Base-by-base conservation (phyloP, 2,888 invertebrate species). In the Meliscaeva auricollis region DNA sequence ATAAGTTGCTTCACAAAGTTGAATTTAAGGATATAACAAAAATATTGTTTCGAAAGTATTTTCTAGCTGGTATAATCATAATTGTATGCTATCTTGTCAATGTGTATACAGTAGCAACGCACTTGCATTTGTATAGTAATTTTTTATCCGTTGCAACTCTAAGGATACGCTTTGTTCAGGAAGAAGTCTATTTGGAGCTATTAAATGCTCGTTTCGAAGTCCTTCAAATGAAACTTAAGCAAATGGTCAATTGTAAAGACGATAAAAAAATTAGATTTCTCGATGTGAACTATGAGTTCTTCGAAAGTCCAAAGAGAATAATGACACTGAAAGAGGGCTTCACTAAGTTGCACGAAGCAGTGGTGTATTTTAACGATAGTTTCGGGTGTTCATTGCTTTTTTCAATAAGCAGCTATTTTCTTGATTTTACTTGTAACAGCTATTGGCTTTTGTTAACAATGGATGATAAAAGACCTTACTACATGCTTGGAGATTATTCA, bases 351-450 rank as follows among this genome's bases (percentile, higher is more conserved):
- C 26, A 60, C 13, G 44, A 50, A 38, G 72, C 60, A 30, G 38
- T 60, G 7, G 50, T 50, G 15, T 50, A 17, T 30, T 60, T 72
- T 22, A 72, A 60, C 26, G 26, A 72, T 0, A 26, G 26, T 50
- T 72, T 72, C 22, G 72, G 72, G 0, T 50, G 22, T 26, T 72
- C 72, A 4, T 38, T 72, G n/a, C 17, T 72, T n/a, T 60, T 60
- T 38, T 15, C 48, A 8, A 41, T 50, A 3, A 60, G 35, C 4
- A 50, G 26, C 11, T 60, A 72, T 20, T 60, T 48, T 60, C 26
- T 72, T 15, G 72, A 72, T 13, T 22, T 60, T 22, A 48, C 60
- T 0, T 60, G 60, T 35, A 60, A 60, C 17, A 38, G 22, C n/a
- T 72, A 72, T 50, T 72, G 72, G 72, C 7, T 72, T 26, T 22